These are phyloP conservation scores for Stictocephala bisonia DNA, from an alignment of 2,888 invertebrate genomes.

Conservation along the genomic window DNA sequence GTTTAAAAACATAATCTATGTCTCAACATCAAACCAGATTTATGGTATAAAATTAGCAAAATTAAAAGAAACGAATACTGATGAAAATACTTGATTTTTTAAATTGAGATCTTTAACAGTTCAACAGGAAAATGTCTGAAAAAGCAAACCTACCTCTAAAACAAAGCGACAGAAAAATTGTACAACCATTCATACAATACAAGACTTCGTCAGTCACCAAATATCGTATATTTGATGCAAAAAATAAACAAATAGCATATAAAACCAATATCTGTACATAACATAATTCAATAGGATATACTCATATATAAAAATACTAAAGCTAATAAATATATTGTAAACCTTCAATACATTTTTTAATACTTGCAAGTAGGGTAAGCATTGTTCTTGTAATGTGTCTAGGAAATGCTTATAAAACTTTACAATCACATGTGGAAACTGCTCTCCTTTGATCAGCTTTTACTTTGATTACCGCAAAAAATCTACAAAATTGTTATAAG, in stretches of 20 bases:
- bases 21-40: too few relatives aligned
- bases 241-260: conserved; percentile 37
- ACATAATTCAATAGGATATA: conserved; percentile 43
- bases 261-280: conserved; percentile 43
- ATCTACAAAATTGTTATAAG: too few relatives aligned
- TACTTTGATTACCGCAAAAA: too few relatives aligned
- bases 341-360: conserved; percentile 32
- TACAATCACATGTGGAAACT: too few relatives aligned
- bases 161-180: conserved; percentile 33
- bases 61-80: conserved; percentile 41
- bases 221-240: conserved; percentile 47
- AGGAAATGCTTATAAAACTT: too few relatives aligned
- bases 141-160: conserved; percentile 34
- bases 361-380: conserved; percentile 26
- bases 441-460: too few relatives aligned
- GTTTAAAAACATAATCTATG: too few relatives aligned
- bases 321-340: conserved; percentile 12
- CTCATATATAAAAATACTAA: conserved; percentile 35
- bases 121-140: conserved; percentile 28
- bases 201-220: conserved; percentile 49
- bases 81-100: conserved; percentile 30
- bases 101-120: conserved; percentile 39
- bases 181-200: conserved; percentile 39
- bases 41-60: too few relatives aligned
- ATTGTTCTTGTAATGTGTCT: too few relatives aligned